Conservation (phyloP, 2,888 invertebrate species). For the Anthoptus insignis region DNA sequence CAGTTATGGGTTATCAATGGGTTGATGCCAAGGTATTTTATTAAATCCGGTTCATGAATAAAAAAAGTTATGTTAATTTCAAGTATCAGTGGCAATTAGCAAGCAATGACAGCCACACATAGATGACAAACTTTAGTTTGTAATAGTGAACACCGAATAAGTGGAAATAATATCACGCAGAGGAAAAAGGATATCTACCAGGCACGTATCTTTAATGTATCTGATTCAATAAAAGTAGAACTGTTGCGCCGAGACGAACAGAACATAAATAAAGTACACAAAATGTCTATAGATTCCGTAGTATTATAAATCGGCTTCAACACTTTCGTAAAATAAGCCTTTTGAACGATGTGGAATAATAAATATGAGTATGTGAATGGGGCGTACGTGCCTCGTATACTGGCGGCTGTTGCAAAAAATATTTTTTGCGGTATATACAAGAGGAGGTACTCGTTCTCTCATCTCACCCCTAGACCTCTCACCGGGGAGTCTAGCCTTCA, state of each 20-base stretch:
- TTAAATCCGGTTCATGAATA: no score
- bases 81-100: no score
- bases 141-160: constrained; percentile 11
- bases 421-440: constrained; percentile 48
- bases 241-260: constrained; percentile 42
- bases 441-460: constrained; percentile 49
- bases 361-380: constrained; percentile 50
- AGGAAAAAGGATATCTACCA: constrained; percentile 16
- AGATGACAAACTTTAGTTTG: background rate
- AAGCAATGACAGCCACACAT: no score
- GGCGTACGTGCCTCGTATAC: constrained; percentile 52
- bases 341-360: constrained; percentile 51
- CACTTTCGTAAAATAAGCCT: constrained; percentile 51
- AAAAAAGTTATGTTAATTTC: no score
- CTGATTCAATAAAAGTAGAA: constrained; percentile 37
- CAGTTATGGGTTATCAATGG: no score
- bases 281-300: constrained; percentile 45
- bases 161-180: constrained; percentile 7
- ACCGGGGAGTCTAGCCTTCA: constrained; percentile 67
- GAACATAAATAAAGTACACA: constrained; percentile 37
- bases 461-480: constrained; percentile 54
- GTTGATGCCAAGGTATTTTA: no score
- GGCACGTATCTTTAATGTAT: constrained; percentile 27
- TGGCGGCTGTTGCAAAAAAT: constrained; percentile 45
- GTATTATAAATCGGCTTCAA: constrained; percentile 53